Evolutionary conservation across 2,888 invertebrate species (phyloP), one percentile per base, ranked within the genome.

Genomic region (Hyalella azteca): DNA sequence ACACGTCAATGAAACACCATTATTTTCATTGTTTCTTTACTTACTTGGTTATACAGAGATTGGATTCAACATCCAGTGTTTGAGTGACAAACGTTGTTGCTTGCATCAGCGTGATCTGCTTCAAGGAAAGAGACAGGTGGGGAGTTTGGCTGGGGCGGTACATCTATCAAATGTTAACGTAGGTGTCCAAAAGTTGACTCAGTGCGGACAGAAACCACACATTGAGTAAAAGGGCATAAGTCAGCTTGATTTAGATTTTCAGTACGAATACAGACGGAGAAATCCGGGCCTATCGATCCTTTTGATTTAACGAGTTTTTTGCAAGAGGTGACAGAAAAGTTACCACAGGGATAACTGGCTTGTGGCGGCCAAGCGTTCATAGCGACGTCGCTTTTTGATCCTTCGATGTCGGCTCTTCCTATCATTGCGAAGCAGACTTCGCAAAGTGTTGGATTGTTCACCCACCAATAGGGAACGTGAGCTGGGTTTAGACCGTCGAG

Each of bases 331-430:
- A 89, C 91, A 91, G 91, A 91, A 91, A 91, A 91, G 91, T 91
- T 91, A 91, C 91, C 91, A 91, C 91, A 91, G 91, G 91, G 91
- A 91, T 91, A 89, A 88, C 88, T 89, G 87, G 87, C 87, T 88
- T 87, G 87, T 87, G 87, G 87, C 86, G 89, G 90, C 90, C 89
- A 89, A 91, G 90, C 90, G 90, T 89, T 89, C 90, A 89, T 90
- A 91, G 90, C 90, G 90, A 91, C 91, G 90, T 91, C 89, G 91
- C 91, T 91, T 91, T 91, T 91, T 91, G 91, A 91, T 91, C 90
- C 87, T 91, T 92, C 91, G 91, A 92, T 91, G 90, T 92, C 91
- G 91, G 91, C 91, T 92, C 91, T 91, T 92, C 91, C 91, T 92
- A 91, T 91, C 91, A 91, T 92, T 91, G 91, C 89, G 91, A 91